Conservation (phyloP, 2,113 vertebrate genomes). For the Cephalopterus ornatus region DNA sequence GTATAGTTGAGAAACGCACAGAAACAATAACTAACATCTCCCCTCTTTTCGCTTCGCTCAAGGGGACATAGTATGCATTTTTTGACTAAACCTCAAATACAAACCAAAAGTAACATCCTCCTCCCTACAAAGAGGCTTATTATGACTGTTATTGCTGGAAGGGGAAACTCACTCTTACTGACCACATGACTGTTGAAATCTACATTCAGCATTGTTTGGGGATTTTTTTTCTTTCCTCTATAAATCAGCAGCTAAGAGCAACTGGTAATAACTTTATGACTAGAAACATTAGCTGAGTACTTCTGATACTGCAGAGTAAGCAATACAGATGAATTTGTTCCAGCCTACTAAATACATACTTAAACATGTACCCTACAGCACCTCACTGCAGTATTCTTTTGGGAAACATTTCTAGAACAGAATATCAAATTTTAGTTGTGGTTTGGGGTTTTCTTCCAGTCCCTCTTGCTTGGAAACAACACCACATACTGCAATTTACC, state of each 20-base stretch:
- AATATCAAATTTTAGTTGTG: not conserved
- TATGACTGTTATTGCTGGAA: constrained; percentile 64
- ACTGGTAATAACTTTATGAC: not conserved
- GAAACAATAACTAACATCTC: constrained; percentile 51
- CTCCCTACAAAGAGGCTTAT: constrained; percentile 51
- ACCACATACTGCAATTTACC: not conserved
- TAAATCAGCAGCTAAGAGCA: constrained; percentile 1
- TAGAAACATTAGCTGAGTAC: not conserved
- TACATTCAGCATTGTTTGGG: constrained; percentile 44
- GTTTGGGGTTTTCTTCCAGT: not conserved
- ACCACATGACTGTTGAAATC: constrained; percentile 56
- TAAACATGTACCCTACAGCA: not conserved
- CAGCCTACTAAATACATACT: not conserved
- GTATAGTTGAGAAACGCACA: constrained; percentile 11
- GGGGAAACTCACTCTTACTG: constrained; percentile 47
- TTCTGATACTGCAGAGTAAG: constrained; percentile 11
- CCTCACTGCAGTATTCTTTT: not conserved
- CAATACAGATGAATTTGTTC: not conserved
- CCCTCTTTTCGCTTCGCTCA: not conserved
- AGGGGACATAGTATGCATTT: constrained; percentile 57
- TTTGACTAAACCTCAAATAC: constrained; percentile 65
- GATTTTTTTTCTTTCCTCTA: not conserved
- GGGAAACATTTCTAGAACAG: not conserved
- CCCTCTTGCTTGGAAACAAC: not conserved
- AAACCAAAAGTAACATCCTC: constrained; percentile 64